These are phyloP conservation scores for Cyprinella venusta DNA, from an alignment of 2,797 vertebrate species.

Conservation along the genomic window DNA sequence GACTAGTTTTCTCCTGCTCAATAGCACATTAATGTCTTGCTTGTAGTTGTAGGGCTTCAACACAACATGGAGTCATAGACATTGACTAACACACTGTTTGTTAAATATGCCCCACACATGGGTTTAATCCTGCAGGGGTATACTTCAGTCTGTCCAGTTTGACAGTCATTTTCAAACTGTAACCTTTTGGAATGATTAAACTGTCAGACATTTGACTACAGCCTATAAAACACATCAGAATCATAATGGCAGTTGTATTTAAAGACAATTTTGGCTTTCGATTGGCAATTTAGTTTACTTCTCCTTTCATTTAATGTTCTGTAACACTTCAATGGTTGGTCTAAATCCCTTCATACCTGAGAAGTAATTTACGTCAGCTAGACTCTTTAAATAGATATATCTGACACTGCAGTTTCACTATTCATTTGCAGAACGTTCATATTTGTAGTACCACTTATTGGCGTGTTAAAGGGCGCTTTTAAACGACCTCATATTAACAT, in stretches of 20 bases:
- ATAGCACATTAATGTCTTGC: constrained; percentile 40
- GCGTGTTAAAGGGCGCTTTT: constrained; percentile 12
- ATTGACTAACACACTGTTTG: constrained; percentile 13
- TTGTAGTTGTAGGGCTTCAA: constrained; percentile 46
- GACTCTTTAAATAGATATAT: background rate
- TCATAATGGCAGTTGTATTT: background rate
- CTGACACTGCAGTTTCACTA: constrained; percentile 16
- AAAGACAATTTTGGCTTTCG: background rate
- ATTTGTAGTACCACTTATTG: constrained; percentile 21
- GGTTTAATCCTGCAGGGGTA: constrained; percentile 7
- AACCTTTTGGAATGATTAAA: constrained; percentile 36
- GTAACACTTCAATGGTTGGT: background rate
- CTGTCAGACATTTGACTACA: constrained; percentile 7
- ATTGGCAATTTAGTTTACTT: background rate
- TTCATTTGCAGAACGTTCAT: constrained; percentile 4
- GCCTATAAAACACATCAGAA: background rate
- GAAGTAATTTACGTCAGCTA: constrained; percentile 25
- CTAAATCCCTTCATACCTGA: background rate
- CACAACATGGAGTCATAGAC: constrained; percentile 39
- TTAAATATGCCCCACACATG: constrained; percentile 12
- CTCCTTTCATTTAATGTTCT: background rate
- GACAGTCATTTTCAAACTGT: constrained; percentile 3
- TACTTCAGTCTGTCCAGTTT: constrained; percentile 14
- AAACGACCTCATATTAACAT: constrained; percentile 40
- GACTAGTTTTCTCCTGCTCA: constrained; percentile 36